Conservation (phyloP, 2,797 vertebrate genomes). For the Gorsachius magnificus region DNA sequence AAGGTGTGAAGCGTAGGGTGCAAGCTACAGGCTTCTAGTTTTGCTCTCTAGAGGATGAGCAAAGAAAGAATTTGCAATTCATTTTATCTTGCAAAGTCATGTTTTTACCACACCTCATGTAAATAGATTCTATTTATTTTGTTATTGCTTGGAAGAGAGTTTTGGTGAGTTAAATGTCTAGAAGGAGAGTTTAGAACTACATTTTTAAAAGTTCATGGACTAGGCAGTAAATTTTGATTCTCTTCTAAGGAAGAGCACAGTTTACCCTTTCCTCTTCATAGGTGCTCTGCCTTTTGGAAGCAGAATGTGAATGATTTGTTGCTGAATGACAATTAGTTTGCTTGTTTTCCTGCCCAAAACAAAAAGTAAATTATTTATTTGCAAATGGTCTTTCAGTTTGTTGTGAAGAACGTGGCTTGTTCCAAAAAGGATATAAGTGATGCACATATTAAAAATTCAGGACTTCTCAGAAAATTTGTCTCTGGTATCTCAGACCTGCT, state of each 20-base stretch:
- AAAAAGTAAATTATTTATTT: not conserved
- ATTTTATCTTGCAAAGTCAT: not conserved
- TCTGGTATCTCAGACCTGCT: not conserved
- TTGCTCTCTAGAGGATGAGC: not conserved
- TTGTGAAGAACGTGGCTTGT: not conserved
- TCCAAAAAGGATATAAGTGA: not conserved
- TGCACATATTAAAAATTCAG: not conserved
- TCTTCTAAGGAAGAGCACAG: not conserved
- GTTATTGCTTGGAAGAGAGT: not conserved
- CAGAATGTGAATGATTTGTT: not conserved
- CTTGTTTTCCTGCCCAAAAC: not conserved
- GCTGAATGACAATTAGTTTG: not conserved
- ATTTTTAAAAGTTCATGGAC: not conserved
- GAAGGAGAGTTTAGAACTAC: not conserved
- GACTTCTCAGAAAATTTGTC: not conserved
- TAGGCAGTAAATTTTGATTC: not conserved
- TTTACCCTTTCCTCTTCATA: not conserved
- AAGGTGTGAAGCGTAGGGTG: not conserved
- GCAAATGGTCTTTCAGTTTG: not conserved
- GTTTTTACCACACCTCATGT: not conserved
- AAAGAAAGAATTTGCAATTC: not conserved
- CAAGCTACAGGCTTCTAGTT: not conserved
- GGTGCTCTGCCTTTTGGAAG: not conserved
- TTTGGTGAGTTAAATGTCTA: not conserved
- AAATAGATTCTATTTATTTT: not conserved